Evolutionary conservation across 2,797 vertebrate genomes (phyloP), one percentile per base, ranked within the genome.

Genomic region (Brachyalestes nurse): DNA sequence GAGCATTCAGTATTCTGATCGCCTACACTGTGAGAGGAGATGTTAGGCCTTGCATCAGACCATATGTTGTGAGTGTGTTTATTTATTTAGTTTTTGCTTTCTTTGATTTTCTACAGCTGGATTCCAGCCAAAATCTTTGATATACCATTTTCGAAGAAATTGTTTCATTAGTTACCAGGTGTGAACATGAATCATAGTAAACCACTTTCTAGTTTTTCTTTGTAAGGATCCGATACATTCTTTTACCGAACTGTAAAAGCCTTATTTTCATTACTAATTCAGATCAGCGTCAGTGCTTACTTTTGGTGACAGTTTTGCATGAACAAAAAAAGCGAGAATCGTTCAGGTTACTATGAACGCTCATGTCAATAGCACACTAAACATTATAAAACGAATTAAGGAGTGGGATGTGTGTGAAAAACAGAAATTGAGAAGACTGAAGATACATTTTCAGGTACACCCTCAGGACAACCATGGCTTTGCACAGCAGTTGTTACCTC

Each of bases 401-500:
- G 64, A 53, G 25, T 61, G 55, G 47, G 25, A 65, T 71, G 7
- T 69, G 66, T 72, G 16, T 9, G 34, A 58, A n/a, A 49, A 72
- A 55, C 47, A 61, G 7, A 49, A 34, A 47, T 8, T 5, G 38
- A 25, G 45, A 16, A 49, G n/a, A 82, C 61, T 42, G 71, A 45
- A 40, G 34, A 67, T 58, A 80, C 28, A 58, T 84, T 75, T 85
- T 78, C 84, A 89, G 87, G 86, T 86, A 67, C 77, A 89, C 88
- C 87, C 91, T 92, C 89, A 89, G 89, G 89, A 90, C 84, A 67
- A 88, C 83, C 88, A 82, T 89, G 88, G 85, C 87, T 85, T 88
- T 87, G 89, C 75, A 86, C 84, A 83, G 75, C 47, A 62, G 72
- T 53, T 75, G 34, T 79, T 91, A 93, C 93, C 92, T 93, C 92